Base-by-base conservation (phyloP, 2,888 invertebrate species). In the Volucella inflata region DNA sequence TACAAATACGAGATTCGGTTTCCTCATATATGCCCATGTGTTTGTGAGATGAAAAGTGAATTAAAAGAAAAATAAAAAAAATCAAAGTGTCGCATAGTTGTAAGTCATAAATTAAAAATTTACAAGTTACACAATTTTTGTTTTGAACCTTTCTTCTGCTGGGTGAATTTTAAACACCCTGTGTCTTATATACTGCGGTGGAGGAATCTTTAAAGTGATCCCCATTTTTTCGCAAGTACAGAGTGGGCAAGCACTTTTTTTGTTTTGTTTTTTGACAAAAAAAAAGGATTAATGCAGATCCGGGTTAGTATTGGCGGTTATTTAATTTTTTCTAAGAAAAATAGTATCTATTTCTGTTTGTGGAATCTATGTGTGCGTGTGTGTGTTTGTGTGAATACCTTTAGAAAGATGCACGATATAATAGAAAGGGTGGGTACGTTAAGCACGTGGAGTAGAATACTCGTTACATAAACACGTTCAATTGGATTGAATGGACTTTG, bases 401-500 rank as follows among this genome's bases (percentile, higher is more conserved):
- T 53, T 46, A 71, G 65, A 64, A 51, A 17, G 48, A 65, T 78
- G 77, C 44, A 60, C 42, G 30, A 30, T 30, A 30, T 30, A 6
- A 6, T 30, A 6, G 30, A 30, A 6, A 30, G 30, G 21, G 30
- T 30, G 30, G 30, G 6, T 30, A 30, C 4, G 53, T 60, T 65
- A 67, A 75, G 75, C 84, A 84, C 84, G 84, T 84, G 84, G 80
- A 80, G 70, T 51, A 60, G 21, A 51, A 48, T 6, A 21, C 48
- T 57, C 51, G 83, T 84, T 84, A 84, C 55, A 79, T 84, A 84
- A 84, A 84, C 65, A 75, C 53, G 11, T 76, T 80, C 57, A 51
- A 79, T 62, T 70, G 59, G 30, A 14, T 59, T 50, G 68, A 70
- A 50, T 81, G 64, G 40, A 44, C 57, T 44, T 4, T 60, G 57